Base-by-base conservation (phyloP, 2,113 vertebrate species). In the Rhagologus leucostigma region DNA sequence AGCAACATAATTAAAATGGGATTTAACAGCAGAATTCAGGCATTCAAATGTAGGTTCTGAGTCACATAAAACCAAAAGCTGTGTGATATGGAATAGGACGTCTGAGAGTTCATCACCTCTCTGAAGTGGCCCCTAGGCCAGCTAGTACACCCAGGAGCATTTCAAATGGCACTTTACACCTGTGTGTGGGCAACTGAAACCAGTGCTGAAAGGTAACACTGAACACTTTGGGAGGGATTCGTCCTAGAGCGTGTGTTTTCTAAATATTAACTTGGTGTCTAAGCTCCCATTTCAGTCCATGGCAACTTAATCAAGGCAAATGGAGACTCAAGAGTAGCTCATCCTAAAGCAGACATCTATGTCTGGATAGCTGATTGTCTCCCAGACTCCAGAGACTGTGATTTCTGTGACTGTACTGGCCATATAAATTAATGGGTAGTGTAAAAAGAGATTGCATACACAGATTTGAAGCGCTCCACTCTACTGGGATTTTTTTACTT, bases 161-260 rank as follows among this genome's bases (percentile, higher is more conserved):
- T 78, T 84, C 46, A 76, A 80, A 83, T 62, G 37, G 30, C 29
- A 77, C 5, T 47, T 74, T 42, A 35, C 6, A 59, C 12, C 16
- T 30, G 3, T 1, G 2, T 56, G 11, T 33, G 55, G 24, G 32
- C 29, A 81, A 32, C 24, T 0, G 0, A 69, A 62, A n/a, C 17
- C 23, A 37, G 8, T 26, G 16, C 17, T 70, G 77, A 75, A 59
- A 75, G 13, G 12, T 44, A 67, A 47, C 16, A 11, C 0, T 35
- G 32, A 57, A 63, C 24, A 52, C 1, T 70, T 56, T 18, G 22
- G 5, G 9, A 44, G 13, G 22, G 14, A 39, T 64, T 68, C 71
- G 24, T 18, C 14, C 71, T 50, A 35, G 44, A 67, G 3, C 7
- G 2, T 41, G 16, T 12, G 47, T 39, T 68, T 91, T 68, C 65